Evolutionary conservation across 2,113 vertebrate genomes (phyloP).

Genomic region (Bubo bubo): DNA sequence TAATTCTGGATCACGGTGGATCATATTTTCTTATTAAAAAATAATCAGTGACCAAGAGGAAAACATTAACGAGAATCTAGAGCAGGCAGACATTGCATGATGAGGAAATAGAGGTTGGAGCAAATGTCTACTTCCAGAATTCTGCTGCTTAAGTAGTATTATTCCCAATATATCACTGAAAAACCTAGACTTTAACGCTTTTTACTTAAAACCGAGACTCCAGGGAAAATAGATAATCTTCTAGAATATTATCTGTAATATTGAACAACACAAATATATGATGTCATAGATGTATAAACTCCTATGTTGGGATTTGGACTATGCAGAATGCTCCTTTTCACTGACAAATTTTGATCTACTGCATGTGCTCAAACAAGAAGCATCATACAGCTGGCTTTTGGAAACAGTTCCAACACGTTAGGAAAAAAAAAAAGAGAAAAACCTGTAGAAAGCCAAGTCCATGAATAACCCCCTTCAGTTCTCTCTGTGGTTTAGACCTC

Average conservation of each 20-base stretch:
- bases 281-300: background rate
- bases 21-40: conserved; percentile 14
- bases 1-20: background rate
- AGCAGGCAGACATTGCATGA: background rate
- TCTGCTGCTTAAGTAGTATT: background rate
- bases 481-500: background rate
- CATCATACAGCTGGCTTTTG: background rate
- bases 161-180: background rate
- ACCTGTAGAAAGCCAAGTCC: background rate
- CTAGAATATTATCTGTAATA: background rate
- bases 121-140: background rate
- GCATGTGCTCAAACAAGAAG: background rate
- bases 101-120: background rate
- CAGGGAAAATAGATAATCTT: background rate
- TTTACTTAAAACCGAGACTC: conserved; percentile 6
- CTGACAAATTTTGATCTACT: background rate
- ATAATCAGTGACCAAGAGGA: background rate
- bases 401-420: background rate
- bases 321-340: background rate
- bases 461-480: background rate
- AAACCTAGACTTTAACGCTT: background rate
- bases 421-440: background rate
- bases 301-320: background rate
- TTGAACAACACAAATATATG: background rate
- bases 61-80: background rate